Evolutionary conservation across 1,140 invertebrate species (phyloP), one percentile per base, ranked within the genome.

Genomic region (Whitmania pigra): DNA sequence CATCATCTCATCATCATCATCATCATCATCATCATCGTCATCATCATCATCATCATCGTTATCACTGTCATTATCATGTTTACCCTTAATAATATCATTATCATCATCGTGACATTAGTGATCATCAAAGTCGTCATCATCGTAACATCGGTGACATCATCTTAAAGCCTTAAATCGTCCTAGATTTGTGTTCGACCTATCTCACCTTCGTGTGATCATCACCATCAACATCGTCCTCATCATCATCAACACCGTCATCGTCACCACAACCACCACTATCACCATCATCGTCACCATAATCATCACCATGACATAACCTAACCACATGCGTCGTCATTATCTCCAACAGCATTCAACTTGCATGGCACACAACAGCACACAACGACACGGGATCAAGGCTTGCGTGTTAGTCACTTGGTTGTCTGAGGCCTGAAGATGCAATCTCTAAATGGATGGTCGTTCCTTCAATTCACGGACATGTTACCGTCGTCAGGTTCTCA

Each of bases 331-430:
- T 63, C 57, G 15, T 63, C 57, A 31, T 63, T 31, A 20, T 63
- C 69, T 78, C 79, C 79, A 74, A 79, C 78, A 55, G 75, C 75
- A 63, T 77, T 76, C 77, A 81, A 77, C 27, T 76, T 76, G 25
- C n/a, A 49, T 4, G 43, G 43, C 43, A 49, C 43, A 49, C 43
- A 49, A 49, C 43, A 49, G 43, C 43, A 49, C 43, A 49, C 43
- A 49, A 49, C 11, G 11, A 49, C 43, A 49, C 43, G 43, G 43
- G 43, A 49, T 49, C 43, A 49, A 49, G 43, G 43, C 43, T 49
- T 49, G 43, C 43, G 43, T 49, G 43, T 73, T 73, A 49, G 70
- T 75, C 60, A 75, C 74, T 69, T 76, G 73, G 9, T 75, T 63
- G 20, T 71, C 22, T 4, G 29, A 63, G 11, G 57, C 22, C 22